Evolutionary conservation across 1,140 invertebrate species (phyloP).

Genomic region (Rhopalosiphum padi): DNA sequence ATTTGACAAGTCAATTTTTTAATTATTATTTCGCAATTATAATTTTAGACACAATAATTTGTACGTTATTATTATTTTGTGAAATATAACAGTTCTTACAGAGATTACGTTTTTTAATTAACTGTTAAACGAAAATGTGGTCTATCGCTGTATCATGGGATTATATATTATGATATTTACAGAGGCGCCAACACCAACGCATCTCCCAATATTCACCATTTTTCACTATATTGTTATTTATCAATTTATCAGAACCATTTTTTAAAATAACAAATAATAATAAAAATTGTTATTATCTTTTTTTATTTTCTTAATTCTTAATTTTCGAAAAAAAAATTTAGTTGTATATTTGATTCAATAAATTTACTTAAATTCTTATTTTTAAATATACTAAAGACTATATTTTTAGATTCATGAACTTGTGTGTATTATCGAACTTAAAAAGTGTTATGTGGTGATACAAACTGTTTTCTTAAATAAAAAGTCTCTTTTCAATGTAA

Average conservation of each 20-base stretch:
- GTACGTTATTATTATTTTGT: background rate
- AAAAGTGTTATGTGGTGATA: too few species aligned
- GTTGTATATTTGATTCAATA: too few species aligned
- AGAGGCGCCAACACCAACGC: background rate
- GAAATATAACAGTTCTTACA: background rate
- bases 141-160: background rate
- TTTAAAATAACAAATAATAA: background rate
- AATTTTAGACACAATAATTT: background rate
- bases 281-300: too few species aligned
- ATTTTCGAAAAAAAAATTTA: background rate
- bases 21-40: slow-evolving; percentile 32
- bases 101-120: slow-evolving; percentile 33
- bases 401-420: too few species aligned
- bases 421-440: too few species aligned
- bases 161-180: background rate
- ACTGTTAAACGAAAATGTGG: background rate
- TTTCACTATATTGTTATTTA: background rate
- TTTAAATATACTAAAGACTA: too few species aligned
- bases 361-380: too few species aligned
- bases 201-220: background rate
- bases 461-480: too few species aligned
- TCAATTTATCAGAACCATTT: background rate
- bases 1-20: background rate
- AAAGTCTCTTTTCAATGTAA: too few species aligned
- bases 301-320: background rate